These are phyloP conservation scores for Sebastes itinus DNA, from an alignment of 2,797 vertebrate species.

Conservation along the genomic window DNA sequence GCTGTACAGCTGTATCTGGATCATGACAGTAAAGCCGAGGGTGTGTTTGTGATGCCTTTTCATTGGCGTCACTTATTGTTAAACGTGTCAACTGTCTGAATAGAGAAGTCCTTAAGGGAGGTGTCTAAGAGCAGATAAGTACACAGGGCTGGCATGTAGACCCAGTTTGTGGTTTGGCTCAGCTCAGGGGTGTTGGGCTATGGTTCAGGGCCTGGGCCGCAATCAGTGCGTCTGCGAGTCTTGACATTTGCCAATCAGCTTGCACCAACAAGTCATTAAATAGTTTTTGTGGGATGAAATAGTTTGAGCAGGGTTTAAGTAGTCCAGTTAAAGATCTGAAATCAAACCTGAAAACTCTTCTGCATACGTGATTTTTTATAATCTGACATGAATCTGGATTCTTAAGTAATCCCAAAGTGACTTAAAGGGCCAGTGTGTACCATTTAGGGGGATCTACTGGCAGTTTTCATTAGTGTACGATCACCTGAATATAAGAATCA, in stretches of 20 bases:
- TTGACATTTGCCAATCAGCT: neutral
- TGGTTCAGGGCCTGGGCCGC: neutral
- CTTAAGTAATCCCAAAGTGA: too few species aligned
- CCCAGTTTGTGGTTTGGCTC: too few species aligned
- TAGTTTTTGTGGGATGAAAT: neutral
- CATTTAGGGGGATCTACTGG: too few species aligned
- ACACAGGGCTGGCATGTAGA: too few species aligned
- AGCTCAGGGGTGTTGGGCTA: neutral
- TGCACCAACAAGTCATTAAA: neutral
- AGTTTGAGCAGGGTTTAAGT: neutral
- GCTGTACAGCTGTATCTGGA: neutral
- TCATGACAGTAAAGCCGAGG: neutral
- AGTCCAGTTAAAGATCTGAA: neutral
- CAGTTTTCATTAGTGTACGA: too few species aligned
- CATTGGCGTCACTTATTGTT: neutral
- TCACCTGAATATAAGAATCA: too few species aligned
- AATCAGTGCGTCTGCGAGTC: neutral
- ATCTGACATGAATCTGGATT: neutral
- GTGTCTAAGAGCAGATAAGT: too few species aligned
- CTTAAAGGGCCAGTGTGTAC: too few species aligned
- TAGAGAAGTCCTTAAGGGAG: neutral
- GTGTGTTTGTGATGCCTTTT: neutral
- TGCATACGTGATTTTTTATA: neutral
- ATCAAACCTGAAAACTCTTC: neutral
- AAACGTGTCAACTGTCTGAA: neutral